phyloP scores from a whole-genome alignment of 2,113 vertebrate genomes.

The Ceuthmochares aereus region DNA sequence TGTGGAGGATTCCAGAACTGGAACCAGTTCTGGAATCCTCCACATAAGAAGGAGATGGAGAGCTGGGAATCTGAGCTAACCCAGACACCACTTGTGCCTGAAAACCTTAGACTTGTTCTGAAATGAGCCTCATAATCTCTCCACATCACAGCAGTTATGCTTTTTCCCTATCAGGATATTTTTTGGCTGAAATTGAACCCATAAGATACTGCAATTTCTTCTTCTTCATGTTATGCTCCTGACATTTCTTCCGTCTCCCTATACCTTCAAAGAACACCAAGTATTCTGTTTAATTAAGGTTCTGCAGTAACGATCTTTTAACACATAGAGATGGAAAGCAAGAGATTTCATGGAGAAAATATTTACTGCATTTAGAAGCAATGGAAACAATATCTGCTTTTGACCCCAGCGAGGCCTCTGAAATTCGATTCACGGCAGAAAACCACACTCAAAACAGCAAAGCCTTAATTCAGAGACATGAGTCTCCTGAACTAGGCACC shows the following conservation, averaged over 20 bases:
- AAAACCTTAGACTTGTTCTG: too few species aligned
- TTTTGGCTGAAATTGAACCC: not conserved
- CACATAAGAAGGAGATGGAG: not conserved
- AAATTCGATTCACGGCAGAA: slow-evolving; percentile 5
- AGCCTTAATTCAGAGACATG: slow-evolving; percentile 45
- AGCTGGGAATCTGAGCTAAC: too few species aligned
- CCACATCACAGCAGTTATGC: not conserved
- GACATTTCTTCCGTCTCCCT: not conserved
- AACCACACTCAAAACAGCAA: slow-evolving; percentile 13
- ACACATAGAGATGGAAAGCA: not conserved
- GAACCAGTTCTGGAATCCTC: too few species aligned
- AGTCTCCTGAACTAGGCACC: slow-evolving; percentile 31
- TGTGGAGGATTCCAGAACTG: too few species aligned
- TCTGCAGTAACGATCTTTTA: not conserved
- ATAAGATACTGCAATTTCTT: not conserved
- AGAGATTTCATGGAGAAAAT: not conserved
- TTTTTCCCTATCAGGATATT: not conserved
- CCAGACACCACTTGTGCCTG: accelerated
- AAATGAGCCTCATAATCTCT: not conserved
- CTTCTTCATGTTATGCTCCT: not conserved
- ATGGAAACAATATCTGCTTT: not conserved
- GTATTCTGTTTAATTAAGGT: not conserved
- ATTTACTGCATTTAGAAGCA: not conserved
- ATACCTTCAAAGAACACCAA: not conserved
- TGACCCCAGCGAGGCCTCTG: not conserved